Base-by-base conservation (phyloP, 2,113 vertebrate genomes). In the Oryzias curvinotus region DNA sequence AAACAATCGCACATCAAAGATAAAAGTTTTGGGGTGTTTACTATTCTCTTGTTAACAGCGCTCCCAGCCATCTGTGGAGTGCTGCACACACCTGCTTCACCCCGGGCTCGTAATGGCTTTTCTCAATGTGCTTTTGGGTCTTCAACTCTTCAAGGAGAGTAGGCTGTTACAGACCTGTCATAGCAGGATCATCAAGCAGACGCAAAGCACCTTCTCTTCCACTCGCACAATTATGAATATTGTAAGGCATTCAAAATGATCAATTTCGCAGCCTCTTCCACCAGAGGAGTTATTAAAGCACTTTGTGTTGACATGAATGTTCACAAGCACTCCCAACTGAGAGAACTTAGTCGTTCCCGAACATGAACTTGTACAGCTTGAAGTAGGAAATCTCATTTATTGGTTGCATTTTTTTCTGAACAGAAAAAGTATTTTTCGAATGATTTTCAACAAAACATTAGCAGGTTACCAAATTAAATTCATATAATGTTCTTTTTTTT, bases 71-170 rank as follows among this genome's bases (percentile, higher is more conserved):
- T 92, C 90, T 93, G 90, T 89, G 85, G 87, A 84, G 79, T 75
- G 87, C 83, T 51, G 58, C 75, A 88, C 75, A 88, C 90, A 91
- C 91, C 91, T 92, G 91, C 89, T 87, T 83, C 85, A 83, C 84
- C 78, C 88, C 80, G 85, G 71, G 88, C 86, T 69, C 75, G 80
- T 91, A 90, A 91, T 87, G 87, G 85, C 82, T 90, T 92, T 91
- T 90, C 89, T 88, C 78, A 73, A 89, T 89, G 87, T 91, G 87
- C 84, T 76, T 71, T 63, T 78, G 80, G 82, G 77, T 80, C 87
- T 88, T 62, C 57, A 6, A 75, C 74, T 81, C 79, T 79, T 84
- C 73, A 77, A 80, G 78, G 80, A 86, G 83, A 62, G 70, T 52
- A 64, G 75, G 85, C 81, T 81, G 85, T 86, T 86, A 81, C 68